A percentile compares a stretch with the other conserved stretches of the same genome.
Evolutionary conservation across 2,888 invertebrate genomes (phyloP).

Genomic region (Apantesis nais): DNA sequence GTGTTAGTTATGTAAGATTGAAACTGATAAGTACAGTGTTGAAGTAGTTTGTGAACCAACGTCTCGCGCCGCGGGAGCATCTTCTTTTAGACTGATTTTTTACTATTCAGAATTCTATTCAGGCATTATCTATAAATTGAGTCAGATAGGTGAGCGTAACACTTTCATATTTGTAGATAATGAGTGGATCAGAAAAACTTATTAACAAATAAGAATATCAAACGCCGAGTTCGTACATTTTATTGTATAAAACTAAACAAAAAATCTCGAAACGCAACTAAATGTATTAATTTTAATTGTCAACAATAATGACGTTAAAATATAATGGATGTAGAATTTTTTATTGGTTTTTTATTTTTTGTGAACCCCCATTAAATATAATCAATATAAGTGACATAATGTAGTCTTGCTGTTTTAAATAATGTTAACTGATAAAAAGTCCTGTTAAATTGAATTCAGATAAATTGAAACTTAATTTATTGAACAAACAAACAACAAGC

Average conservation of each 20-base stretch:
- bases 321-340: slow-evolving; percentile 84
- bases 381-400: not conserved
- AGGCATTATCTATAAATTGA: slow-evolving; percentile 47
- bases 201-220: slow-evolving; percentile 55
- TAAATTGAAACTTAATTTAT: not conserved
- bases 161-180: slow-evolving; percentile 36
- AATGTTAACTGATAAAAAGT: not conserved
- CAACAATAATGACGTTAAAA: slow-evolving; percentile 79
- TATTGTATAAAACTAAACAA: slow-evolving; percentile 65
- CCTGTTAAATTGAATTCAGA: not conserved
- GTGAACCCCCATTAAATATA: not conserved
- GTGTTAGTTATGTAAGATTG: slow-evolving; percentile 66
- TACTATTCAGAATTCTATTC: slow-evolving; percentile 52
- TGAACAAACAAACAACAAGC: too few species aligned
- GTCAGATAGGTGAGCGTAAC: slow-evolving; percentile 25
- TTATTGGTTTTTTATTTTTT: slow-evolving; percentile 68
- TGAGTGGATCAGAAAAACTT: slow-evolving; percentile 39
- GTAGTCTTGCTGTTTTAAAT: not conserved
- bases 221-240: slow-evolving; percentile 66
- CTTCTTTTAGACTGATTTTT: slow-evolving; percentile 80
- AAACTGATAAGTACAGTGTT: slow-evolving; percentile 48
- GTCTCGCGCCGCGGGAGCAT: slow-evolving; percentile 60
- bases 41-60: slow-evolving; percentile 59
- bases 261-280: slow-evolving; percentile 58
- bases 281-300: slow-evolving; percentile 79